Base-by-base conservation (phyloP, 2,888 invertebrate species). In the Ashinkailepas kermadecensis region DNA sequence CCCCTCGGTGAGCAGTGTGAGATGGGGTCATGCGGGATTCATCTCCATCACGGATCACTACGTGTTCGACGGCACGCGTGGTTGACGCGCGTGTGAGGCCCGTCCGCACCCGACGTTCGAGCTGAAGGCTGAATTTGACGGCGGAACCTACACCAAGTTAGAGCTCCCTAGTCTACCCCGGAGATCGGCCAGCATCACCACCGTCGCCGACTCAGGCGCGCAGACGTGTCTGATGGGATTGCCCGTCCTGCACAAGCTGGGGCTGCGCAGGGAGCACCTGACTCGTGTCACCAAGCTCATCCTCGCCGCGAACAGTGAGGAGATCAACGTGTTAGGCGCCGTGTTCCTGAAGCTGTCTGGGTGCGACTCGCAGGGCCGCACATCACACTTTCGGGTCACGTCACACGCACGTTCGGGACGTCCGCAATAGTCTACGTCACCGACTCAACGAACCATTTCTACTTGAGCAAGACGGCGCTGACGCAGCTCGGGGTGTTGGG, bases 201-300 rank as follows among this genome's bases (percentile, higher is more conserved):
- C 81, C 80, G 78, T 81, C 58, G 64, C 80, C 15, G 80, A 81
- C 57, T 80, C 80, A 7, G 82, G 80, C 23, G 59, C 82, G 7
- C 82, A 82, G 21, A 78, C 82, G 25, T 82, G 78, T 80, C 80
- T 81, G 39, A 80, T 82, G 81, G 78, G 74, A 21, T 62, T 80
- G 64, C 13, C 80, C 54, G 23, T 74, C 81, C 59, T 82, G 3
- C 67, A 70, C 39, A 78, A 78, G 58, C n/a, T 59, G 25, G 80
- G 81, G 2, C 64, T 81, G 64, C 59, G 54, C 39, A 59, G 39
- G 54, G n/a, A 25, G n/a, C 81, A 82, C 59, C 62, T 82, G n/a
- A 80, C 81, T 11, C 80, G 21, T 9, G 81, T 78, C 74, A 39
- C 56, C 59, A 82, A 70, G 23, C 82, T 59, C 67, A 80, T 82